Conservation (phyloP, 2,113 vertebrate species). For the Pollimyrus isidori region DNA sequence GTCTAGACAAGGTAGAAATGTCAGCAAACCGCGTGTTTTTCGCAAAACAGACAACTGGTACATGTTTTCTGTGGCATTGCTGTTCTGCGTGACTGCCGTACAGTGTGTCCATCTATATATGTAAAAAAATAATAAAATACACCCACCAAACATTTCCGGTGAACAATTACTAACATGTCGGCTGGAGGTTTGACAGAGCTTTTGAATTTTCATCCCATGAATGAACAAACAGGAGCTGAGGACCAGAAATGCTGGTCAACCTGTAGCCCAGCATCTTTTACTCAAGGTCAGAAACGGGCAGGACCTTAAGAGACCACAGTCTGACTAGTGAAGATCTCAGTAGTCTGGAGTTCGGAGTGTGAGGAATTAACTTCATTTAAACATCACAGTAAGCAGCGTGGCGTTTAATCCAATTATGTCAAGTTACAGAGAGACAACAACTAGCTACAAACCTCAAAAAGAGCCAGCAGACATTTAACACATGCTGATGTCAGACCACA, state of each 20-base stretch:
- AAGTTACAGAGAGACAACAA: neutral
- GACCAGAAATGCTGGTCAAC: neutral
- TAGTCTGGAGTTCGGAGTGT: no score
- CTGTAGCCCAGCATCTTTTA: neutral
- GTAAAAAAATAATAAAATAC: neutral
- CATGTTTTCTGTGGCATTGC: neutral
- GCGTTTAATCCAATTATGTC: neutral
- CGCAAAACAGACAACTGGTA: no score
- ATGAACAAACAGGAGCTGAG: neutral
- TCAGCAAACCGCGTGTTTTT: neutral
- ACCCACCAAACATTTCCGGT: neutral
- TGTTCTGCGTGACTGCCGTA: neutral
- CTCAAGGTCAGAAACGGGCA: neutral
- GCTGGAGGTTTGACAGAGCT: neutral
- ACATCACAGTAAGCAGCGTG: neutral
- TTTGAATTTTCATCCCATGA: neutral
- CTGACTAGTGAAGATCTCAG: neutral
- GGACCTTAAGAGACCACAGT: neutral
- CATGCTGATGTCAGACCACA: neutral
- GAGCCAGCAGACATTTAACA: neutral
- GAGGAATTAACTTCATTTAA: neutral
- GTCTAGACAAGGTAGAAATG: slow-evolving; percentile 61
- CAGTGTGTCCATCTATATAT: neutral
- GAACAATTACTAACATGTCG: neutral
- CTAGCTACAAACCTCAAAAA: neutral